Percentiles rank a stretch among this genome's conserved stretches.
Conservation (phyloP, 1,140 invertebrate genomes). For the Physella acuta region DNA sequence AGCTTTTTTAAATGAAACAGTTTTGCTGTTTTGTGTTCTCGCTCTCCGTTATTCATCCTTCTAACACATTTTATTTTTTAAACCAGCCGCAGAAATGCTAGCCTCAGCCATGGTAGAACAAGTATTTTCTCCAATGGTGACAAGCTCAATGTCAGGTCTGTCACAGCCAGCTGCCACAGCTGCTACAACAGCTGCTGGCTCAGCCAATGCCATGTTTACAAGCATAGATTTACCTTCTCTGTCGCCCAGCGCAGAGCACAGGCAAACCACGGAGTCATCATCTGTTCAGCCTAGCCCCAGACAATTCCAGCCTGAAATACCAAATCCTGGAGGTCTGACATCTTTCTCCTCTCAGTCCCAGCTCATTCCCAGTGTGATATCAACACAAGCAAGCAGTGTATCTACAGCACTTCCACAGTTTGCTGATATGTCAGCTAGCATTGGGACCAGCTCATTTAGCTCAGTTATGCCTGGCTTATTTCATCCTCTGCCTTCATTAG, state of each 20-base stretch:
- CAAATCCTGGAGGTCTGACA: too few relatives aligned
- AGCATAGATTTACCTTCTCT: neutral
- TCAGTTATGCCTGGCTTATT: too few relatives aligned
- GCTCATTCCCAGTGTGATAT: neutral
- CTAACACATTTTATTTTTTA: too few relatives aligned
- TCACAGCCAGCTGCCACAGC: slow-evolving; percentile 13
- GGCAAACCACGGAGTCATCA: slow-evolving; percentile 2
- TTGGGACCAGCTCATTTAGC: too few relatives aligned
- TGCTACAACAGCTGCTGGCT: neutral
- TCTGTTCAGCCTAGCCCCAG: slow-evolving; percentile 25
- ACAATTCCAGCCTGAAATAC: too few relatives aligned
- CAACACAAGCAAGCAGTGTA: slow-evolving; percentile 19
- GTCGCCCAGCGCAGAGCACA: neutral
- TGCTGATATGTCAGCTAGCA: neutral
- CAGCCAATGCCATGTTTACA: neutral
- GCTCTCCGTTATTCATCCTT: too few relatives aligned
- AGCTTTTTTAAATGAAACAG: too few relatives aligned
- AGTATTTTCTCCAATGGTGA: slow-evolving; percentile 19
- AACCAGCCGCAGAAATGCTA: slow-evolving; percentile 25
- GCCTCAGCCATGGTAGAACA: slow-evolving; percentile 25
- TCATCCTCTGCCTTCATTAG: neutral
- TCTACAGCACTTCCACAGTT: neutral
- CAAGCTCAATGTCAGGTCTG: neutral
- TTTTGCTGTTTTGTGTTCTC: too few relatives aligned
- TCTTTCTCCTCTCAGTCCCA: neutral